Percentiles rank a stretch among this genome's conserved stretches.
Evolutionary conservation across 2,797 vertebrate species (phyloP).

Genomic region (Phataginus tricuspis): DNA sequence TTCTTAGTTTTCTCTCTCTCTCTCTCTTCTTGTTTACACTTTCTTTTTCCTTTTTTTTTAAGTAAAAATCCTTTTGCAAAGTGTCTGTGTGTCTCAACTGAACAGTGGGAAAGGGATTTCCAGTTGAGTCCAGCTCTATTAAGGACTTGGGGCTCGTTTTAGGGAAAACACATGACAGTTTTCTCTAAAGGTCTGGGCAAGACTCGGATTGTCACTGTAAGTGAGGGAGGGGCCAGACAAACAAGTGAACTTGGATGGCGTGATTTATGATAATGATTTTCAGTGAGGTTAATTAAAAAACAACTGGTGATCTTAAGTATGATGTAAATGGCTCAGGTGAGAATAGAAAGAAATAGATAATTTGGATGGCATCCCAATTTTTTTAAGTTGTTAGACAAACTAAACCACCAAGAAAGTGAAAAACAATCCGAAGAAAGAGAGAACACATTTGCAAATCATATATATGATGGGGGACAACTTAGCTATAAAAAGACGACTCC

Average conservation of each 20-base stretch:
- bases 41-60: background rate
- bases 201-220: background rate
- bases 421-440: background rate
- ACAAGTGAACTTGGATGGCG: background rate
- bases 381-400: background rate
- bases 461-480: background rate
- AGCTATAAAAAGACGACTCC: background rate
- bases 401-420: background rate
- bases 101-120: background rate
- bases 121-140: background rate
- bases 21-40: background rate
- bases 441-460: background rate
- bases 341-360: background rate
- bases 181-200: background rate
- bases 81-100: background rate
- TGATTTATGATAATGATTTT: background rate
- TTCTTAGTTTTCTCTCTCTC: background rate
- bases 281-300: background rate
- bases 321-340: background rate
- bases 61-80: background rate
- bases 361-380: background rate
- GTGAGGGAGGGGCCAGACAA: background rate
- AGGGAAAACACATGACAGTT: background rate
- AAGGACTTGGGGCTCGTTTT: background rate
- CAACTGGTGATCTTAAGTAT: background rate